Percentiles rank a stretch among this genome's conserved stretches.
Conservation (phyloP, 2,888 invertebrate species). For the Ectropis crepuscularia region DNA sequence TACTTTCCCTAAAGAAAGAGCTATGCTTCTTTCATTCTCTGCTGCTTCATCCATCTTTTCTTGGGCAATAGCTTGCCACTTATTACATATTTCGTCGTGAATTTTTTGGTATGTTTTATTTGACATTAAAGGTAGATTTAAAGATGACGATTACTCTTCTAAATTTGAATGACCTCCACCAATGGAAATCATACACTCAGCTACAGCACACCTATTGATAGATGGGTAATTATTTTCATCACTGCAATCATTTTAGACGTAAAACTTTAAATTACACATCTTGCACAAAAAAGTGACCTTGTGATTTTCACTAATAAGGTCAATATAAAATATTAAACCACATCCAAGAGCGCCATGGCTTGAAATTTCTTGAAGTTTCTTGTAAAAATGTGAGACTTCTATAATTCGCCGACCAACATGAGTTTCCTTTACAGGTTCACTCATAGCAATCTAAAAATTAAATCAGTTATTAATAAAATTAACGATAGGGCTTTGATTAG, state of each 20-base stretch:
- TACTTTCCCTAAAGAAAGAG: neutral
- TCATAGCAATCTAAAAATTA: too few relatives aligned
- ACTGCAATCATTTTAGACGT: neutral
- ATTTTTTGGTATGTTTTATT: neutral
- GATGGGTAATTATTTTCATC: neutral
- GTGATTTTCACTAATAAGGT: neutral
- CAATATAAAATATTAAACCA: neutral
- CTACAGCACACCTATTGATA: neutral
- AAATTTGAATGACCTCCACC: too few relatives aligned
- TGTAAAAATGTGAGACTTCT: too few relatives aligned
- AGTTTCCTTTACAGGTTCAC: too few relatives aligned
- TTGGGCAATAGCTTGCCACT: neutral
- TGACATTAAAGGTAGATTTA: neutral
- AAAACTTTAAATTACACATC: conserved; percentile 2
- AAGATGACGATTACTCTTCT: conserved; percentile 7
- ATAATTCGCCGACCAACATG: too few relatives aligned
- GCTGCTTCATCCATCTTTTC: neutral
- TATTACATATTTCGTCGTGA: neutral
- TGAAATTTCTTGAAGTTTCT: too few relatives aligned
- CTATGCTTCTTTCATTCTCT: neutral
- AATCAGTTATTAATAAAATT: too few relatives aligned
- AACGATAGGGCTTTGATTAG: too few relatives aligned
- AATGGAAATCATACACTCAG: neutral
- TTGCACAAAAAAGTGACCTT: neutral
- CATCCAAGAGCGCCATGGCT: too few relatives aligned